Conservation (phyloP, 1,140 invertebrate genomes). For the Aradophagus sp. region DNA sequence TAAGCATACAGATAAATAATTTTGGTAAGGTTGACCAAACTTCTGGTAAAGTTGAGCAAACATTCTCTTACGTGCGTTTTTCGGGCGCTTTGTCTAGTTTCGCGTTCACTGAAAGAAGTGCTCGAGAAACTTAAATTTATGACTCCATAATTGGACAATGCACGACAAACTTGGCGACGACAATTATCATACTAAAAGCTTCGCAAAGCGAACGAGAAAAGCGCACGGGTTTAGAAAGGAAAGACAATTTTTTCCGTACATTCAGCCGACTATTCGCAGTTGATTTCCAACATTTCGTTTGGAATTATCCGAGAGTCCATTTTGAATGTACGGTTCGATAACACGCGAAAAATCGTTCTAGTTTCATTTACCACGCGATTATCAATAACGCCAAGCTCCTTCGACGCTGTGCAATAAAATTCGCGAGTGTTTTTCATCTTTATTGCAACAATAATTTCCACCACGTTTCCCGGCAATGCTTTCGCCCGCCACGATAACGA, state of each 20-base stretch:
- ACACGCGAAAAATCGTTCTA: slow-evolving; percentile 4
- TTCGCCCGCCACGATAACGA: too few relatives aligned
- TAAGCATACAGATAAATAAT: too few relatives aligned
- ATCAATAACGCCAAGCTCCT: slow-evolving; percentile 23
- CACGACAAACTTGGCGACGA: slow-evolving; percentile 13
- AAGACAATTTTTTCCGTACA: slow-evolving; percentile 17
- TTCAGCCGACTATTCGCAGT: slow-evolving; percentile 21
- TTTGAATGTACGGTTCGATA: too few relatives aligned
- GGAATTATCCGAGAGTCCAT: background rate
- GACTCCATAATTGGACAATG: slow-evolving; percentile 25
- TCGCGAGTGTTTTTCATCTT: slow-evolving; percentile 20
- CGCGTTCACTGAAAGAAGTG: too few relatives aligned
- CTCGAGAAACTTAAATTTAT: too few relatives aligned
- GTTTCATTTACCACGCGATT: slow-evolving; percentile 8
- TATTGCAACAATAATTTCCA: slow-evolving; percentile 20
- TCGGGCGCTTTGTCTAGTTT: too few relatives aligned
- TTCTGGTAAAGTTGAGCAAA: too few relatives aligned
- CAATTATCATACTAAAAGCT: slow-evolving; percentile 26
- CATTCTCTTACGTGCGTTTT: too few relatives aligned
- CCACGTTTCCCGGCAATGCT: slow-evolving; percentile 12
- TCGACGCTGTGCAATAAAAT: slow-evolving; percentile 22
- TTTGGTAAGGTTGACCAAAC: too few relatives aligned
- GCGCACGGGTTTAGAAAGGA: slow-evolving; percentile 14
- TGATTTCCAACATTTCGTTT: slow-evolving; percentile 7
- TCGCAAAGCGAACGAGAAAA: slow-evolving; percentile 6